A percentile compares a stretch with the other conserved stretches of the same genome.
These are phyloP conservation scores for Sesia bembeciformis DNA, from an alignment of 2,888 invertebrate genomes.

Conservation along the genomic window DNA sequence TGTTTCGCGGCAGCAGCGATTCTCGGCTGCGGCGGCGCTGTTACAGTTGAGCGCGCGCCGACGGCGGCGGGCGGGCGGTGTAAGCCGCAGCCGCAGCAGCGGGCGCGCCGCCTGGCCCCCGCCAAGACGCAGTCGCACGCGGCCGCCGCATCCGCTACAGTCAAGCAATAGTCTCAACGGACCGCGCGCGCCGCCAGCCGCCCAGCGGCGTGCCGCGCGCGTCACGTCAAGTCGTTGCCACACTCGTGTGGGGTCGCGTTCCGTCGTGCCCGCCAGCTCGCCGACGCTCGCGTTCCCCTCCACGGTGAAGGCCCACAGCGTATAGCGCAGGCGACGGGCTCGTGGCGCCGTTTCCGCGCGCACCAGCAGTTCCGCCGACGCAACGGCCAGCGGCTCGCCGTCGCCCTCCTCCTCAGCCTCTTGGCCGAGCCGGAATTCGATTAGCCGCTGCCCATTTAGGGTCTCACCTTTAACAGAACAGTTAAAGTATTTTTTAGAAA, in stretches of 20 bases:
- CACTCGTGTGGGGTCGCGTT: constrained; percentile 77
- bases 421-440: constrained; percentile 86
- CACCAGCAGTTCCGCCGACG: constrained; percentile 87
- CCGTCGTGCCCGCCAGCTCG: constrained; percentile 64
- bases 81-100: constrained; percentile 87
- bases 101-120: constrained; percentile 81
- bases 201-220: constrained; percentile 83
- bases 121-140: constrained; percentile 79
- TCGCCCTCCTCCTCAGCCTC: constrained; percentile 50
- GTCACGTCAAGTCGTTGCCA: constrained; percentile 93
- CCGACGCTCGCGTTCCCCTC: constrained; percentile 76
- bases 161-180: constrained; percentile 85
- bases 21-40: constrained; percentile 77
- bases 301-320: constrained; percentile 83
- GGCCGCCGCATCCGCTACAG: constrained; percentile 86
- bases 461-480: constrained; percentile 77
- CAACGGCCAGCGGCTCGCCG: constrained; percentile 79
- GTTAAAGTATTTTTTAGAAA: too few relatives aligned
- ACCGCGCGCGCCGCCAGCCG: constrained; percentile 62
- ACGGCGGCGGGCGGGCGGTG: constrained; percentile 80
- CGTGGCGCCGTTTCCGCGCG: constrained; percentile 46
- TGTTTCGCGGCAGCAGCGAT: constrained; percentile 87
- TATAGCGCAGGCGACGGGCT: constrained; percentile 67
- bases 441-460: constrained; percentile 87
- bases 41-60: constrained; percentile 91